phyloP scores from a whole-genome alignment of 2,888 invertebrate genomes.

The Polyommatus icarus region DNA sequence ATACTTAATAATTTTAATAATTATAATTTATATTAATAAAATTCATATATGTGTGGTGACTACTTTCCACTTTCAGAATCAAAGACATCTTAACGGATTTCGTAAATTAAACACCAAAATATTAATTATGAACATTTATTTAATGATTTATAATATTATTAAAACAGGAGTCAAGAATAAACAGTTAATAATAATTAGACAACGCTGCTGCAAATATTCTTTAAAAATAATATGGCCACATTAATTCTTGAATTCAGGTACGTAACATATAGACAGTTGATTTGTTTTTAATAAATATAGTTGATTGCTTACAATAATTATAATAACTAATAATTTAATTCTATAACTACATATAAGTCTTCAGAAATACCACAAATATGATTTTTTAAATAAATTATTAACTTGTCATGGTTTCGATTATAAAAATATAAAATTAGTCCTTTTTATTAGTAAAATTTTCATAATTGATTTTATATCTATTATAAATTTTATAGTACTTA shows the following conservation, averaged over 20 bases:
- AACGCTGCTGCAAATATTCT: conserved; percentile 54
- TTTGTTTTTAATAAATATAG: conserved; percentile 62
- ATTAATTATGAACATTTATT: conserved; percentile 71
- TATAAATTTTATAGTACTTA: not conserved
- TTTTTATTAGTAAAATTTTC: conserved; percentile 26
- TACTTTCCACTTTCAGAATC: too few relatives aligned
- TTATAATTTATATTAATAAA: too few relatives aligned
- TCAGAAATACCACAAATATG: conserved; percentile 60
- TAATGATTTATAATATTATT: conserved; percentile 58
- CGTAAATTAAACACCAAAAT: conserved; percentile 46
- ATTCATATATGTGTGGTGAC: too few relatives aligned
- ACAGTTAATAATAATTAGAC: conserved; percentile 53
- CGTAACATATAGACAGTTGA: conserved; percentile 65
- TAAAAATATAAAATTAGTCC: conserved; percentile 30
- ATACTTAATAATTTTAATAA: too few relatives aligned
- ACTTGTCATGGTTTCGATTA: conserved; percentile 56
- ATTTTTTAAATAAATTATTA: conserved; percentile 36
- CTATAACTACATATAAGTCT: conserved; percentile 69
- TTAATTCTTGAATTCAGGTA: conserved; percentile 74
- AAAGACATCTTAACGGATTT: not conserved
- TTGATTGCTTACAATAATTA: conserved; percentile 51
- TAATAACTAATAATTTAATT: conserved; percentile 73
- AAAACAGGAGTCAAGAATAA: conserved; percentile 71
- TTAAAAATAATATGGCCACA: conserved; percentile 77
- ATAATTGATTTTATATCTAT: not conserved